These are phyloP conservation scores for Metalampra italica DNA, from an alignment of 2,888 invertebrate genomes.

Conservation along the genomic window DNA sequence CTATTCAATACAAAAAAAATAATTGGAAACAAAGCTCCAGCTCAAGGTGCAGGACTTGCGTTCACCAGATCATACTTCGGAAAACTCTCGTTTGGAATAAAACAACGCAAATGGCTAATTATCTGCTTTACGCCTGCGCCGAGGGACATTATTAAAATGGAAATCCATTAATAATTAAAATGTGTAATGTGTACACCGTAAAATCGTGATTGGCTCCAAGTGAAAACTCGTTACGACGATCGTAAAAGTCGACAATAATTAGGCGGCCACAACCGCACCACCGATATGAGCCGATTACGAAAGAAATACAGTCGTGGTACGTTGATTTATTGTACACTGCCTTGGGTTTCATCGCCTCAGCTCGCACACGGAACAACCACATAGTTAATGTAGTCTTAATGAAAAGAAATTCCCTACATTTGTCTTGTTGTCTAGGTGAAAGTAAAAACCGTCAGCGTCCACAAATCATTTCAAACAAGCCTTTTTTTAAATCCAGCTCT, in stretches of 20 bases:
- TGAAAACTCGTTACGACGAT: slow-evolving; percentile 74
- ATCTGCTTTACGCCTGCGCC: not conserved
- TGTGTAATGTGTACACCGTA: slow-evolving; percentile 59
- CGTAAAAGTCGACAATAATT: slow-evolving; percentile 78
- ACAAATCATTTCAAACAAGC: slow-evolving; percentile 1
- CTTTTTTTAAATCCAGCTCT: slow-evolving; percentile 18
- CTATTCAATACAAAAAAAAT: too few relatives aligned
- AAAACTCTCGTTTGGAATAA: too few relatives aligned
- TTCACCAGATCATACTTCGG: too few relatives aligned
- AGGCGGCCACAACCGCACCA: slow-evolving; percentile 70
- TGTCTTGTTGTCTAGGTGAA: slow-evolving; percentile 47
- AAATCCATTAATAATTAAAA: slow-evolving; percentile 53
- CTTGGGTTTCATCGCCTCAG: slow-evolving; percentile 58
- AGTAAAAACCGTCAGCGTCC: slow-evolving; percentile 31
- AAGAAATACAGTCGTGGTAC: slow-evolving; percentile 73
- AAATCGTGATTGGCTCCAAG: slow-evolving; percentile 76
- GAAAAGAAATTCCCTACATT: slow-evolving; percentile 60
- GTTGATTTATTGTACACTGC: slow-evolving; percentile 68
- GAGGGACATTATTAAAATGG: not conserved
- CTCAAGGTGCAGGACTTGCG: too few relatives aligned
- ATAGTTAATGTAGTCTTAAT: slow-evolving; percentile 54
- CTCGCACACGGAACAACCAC: slow-evolving; percentile 35
- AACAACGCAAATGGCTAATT: not conserved
- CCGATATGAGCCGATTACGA: slow-evolving; percentile 77
- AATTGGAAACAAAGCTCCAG: too few relatives aligned